These are phyloP conservation scores for Micoletzkya japonica DNA, from an alignment of 2,888 invertebrate genomes.

Conservation along the genomic window DNA sequence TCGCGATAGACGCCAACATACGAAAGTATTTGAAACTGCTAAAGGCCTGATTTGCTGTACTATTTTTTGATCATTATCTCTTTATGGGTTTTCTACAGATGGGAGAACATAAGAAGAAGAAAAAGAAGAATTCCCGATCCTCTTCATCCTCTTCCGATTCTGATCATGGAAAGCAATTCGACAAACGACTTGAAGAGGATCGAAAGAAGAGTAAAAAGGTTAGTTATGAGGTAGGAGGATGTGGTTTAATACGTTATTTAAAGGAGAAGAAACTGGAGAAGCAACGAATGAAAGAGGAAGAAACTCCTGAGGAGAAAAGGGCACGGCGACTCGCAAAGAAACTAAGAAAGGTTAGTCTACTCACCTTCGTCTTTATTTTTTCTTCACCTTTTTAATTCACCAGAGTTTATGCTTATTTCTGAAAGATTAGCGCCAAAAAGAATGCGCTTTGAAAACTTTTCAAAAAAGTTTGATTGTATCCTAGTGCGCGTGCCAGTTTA, in stretches of 20 bases:
- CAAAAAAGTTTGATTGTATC: too few species aligned
- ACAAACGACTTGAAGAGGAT: conserved; percentile 27
- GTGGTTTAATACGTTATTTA: neutral
- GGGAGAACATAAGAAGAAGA: conserved; percentile 29
- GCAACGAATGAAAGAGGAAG: conserved; percentile 76
- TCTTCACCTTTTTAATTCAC: neutral
- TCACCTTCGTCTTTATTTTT: neutral
- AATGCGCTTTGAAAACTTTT: too few species aligned
- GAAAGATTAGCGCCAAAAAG: too few species aligned
- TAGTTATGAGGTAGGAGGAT: neutral
- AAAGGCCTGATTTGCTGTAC: too few species aligned
- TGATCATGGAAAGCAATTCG: conserved; percentile 14
- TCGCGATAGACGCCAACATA: too few species aligned
- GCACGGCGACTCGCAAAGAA: conserved; percentile 84
- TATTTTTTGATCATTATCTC: too few species aligned
- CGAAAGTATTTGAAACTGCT: conserved; percentile 40
- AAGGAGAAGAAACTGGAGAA: conserved; percentile 62
- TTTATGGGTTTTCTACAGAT: too few species aligned
- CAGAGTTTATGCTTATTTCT: too few species aligned
- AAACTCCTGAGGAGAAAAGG: conserved; percentile 92
- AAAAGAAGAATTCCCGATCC: conserved; percentile 15
- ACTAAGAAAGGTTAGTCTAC: conserved; percentile 51
- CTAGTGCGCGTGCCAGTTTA: too few species aligned
- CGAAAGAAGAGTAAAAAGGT: conserved; percentile 39
- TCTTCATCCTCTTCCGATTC: conserved; percentile 14